Evolutionary conservation across 2,797 vertebrate species (phyloP).

Genomic region (Dipus sagitta): DNA sequence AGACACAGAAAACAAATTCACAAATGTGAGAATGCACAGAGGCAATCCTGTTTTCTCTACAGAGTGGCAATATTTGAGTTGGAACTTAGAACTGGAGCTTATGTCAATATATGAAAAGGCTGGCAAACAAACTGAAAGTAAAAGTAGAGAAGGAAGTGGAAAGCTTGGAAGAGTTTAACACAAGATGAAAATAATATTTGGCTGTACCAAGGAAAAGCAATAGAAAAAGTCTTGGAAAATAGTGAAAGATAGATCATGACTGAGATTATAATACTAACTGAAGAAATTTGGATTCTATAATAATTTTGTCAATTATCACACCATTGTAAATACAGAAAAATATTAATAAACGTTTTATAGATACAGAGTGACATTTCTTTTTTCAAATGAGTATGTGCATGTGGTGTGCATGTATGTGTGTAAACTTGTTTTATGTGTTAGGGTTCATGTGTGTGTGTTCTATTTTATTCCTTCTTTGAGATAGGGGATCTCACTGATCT

Average conservation of each 20-base stretch:
- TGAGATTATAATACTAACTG: not conserved
- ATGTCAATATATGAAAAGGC: not conserved
- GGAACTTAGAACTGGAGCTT: not conserved
- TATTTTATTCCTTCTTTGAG: too few relatives aligned
- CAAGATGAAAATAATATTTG: not conserved
- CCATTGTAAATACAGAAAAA: not conserved
- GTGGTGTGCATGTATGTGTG: too few relatives aligned
- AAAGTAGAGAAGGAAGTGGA: not conserved
- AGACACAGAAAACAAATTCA: not conserved
- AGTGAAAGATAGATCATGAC: not conserved
- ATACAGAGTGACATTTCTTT: not conserved
- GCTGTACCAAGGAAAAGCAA: not conserved
- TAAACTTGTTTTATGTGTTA: too few relatives aligned
- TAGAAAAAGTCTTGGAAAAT: not conserved
- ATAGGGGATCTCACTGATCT: too few relatives aligned
- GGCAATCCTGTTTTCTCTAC: not conserved
- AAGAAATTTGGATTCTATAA: conserved; percentile 7
- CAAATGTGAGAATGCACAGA: not conserved
- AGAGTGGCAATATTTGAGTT: not conserved
- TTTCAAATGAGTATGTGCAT: too few relatives aligned
- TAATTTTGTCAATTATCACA: not conserved
- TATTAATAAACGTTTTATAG: not conserved
- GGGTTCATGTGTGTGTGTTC: too few relatives aligned
- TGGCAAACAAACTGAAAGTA: not conserved
- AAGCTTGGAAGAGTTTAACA: not conserved